Evolutionary conservation across 2,888 invertebrate genomes (phyloP).

Genomic region (Mesochorus sp.): DNA sequence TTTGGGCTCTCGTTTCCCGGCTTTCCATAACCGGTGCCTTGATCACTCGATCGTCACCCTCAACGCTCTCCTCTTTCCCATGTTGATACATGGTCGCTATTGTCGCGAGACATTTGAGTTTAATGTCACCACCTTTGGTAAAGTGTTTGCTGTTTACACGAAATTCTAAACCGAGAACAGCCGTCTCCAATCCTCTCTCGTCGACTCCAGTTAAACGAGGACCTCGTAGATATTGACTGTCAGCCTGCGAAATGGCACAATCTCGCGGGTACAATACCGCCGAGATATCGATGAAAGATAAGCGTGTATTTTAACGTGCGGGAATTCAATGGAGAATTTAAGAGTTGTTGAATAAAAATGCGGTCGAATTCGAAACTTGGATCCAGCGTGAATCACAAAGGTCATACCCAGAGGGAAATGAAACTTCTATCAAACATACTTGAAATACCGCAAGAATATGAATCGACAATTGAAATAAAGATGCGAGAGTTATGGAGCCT

Average conservation of each 20-base stretch:
- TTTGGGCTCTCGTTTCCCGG: slow-evolving; percentile 76
- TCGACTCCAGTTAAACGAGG: slow-evolving; percentile 82
- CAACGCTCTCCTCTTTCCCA: slow-evolving; percentile 93
- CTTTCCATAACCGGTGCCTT: slow-evolving; percentile 78
- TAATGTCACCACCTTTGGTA: slow-evolving; percentile 89
- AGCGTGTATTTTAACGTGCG: too few species aligned
- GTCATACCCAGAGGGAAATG: too few species aligned
- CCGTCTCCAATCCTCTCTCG: slow-evolving; percentile 87
- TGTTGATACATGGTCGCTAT: slow-evolving; percentile 93
- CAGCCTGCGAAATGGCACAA: slow-evolving; percentile 66
- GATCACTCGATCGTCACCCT: slow-evolving; percentile 85
- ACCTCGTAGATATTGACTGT: slow-evolving; percentile 74
- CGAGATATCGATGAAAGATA: too few species aligned
- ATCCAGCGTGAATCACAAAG: too few species aligned
- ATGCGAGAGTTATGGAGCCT: too few species aligned
- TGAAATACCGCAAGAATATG: too few species aligned
- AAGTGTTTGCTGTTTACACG: slow-evolving; percentile 91
- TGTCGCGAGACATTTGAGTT: slow-evolving; percentile 93
- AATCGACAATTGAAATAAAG: too few species aligned
- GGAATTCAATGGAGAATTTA: too few species aligned
- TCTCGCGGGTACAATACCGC: too few species aligned
- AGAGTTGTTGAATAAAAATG: too few species aligned
- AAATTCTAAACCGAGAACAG: slow-evolving; percentile 90
- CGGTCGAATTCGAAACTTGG: too few species aligned
- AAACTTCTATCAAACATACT: too few species aligned